These are phyloP conservation scores for Acipenser oxyrinchus DNA, from an alignment of 2,797 vertebrate species.

Conservation along the genomic window DNA sequence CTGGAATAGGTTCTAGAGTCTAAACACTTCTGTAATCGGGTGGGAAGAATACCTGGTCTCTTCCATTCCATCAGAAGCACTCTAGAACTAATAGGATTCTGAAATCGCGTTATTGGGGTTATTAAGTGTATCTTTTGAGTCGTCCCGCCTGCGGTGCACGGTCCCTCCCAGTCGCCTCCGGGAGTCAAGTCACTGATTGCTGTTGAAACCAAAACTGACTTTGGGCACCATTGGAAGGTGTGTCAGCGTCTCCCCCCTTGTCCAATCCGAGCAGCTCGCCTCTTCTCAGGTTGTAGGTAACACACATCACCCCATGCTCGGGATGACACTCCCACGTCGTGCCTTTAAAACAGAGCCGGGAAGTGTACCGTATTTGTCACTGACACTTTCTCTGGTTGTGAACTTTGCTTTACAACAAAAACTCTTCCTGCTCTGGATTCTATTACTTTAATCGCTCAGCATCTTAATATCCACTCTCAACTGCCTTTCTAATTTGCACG, in stretches of 20 bases:
- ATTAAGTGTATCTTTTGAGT: too few species aligned
- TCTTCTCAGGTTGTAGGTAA: not conserved
- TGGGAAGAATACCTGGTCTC: too few species aligned
- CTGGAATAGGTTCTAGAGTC: too few species aligned
- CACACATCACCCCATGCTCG: conserved; percentile 18
- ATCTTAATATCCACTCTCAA: not conserved
- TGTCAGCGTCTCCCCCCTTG: not conserved
- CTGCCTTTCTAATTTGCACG: conserved; percentile 1
- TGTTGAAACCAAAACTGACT: too few species aligned
- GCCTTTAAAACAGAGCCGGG: not conserved
- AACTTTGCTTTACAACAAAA: not conserved
- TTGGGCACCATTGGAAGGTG: not conserved
- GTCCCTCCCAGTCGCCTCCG: too few species aligned
- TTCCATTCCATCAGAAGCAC: too few species aligned
- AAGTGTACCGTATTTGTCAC: not conserved
- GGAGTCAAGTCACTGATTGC: too few species aligned
- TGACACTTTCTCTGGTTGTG: not conserved
- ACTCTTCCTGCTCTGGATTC: not conserved
- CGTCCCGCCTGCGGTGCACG: too few species aligned
- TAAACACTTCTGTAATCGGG: too few species aligned
- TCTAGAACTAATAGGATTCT: too few species aligned
- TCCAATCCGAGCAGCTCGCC: conserved; percentile 12
- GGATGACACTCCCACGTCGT: conserved; percentile 2
- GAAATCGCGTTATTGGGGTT: too few species aligned
- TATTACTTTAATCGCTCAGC: not conserved